Base-by-base conservation (phyloP, 2,888 invertebrate genomes). In the Limnephilus lunatus region DNA sequence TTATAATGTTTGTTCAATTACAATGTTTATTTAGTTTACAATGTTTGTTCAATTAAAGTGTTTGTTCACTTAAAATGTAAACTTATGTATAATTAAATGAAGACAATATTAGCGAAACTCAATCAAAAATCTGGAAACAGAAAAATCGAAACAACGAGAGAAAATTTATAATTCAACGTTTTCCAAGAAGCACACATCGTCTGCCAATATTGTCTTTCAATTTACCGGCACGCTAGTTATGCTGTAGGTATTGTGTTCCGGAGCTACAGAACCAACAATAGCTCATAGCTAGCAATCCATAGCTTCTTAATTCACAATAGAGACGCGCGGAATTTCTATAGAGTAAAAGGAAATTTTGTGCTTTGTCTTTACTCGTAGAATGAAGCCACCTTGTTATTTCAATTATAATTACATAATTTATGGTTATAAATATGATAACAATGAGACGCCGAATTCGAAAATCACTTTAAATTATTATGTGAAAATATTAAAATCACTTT, bases 191-290 rank as follows among this genome's bases (percentile, higher is more conserved):
- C 68, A 68, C n/a, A 90, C 39, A 83, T 82, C 82, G 48, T 85
- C 32, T 32, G 80, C 30, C 68, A 90, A 90, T 90, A 90, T 90
- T 90, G 85, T 90, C 90, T 85, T 90, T 90, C 85, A 53, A 90
- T 85, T 85, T 68, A n/a, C 25, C 48, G 82, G 9, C 35, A 35
- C 31, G 11, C 15, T 53, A 44, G 81, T 35, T 82, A 53, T 90
- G 87, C 12, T 68, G 87, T n/a, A n/a, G n/a, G n/a, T 87, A 87
- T 87, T 87, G 32, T 87, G 5, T 87, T 68, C 32, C 25, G 68
- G n/a, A 30, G 32, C 87, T 85, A 1, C 68, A 32, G 32, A 87
- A 31, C 14, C 32, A 86, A 86, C 86, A 86, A 86, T n/a, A 25
- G 86, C 39, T 30, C 30, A 44, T 30, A 68, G 32, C 30, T 68